Evolutionary conservation across 2,113 vertebrate genomes (phyloP).

Genomic region (Pteropus alecto): DNA sequence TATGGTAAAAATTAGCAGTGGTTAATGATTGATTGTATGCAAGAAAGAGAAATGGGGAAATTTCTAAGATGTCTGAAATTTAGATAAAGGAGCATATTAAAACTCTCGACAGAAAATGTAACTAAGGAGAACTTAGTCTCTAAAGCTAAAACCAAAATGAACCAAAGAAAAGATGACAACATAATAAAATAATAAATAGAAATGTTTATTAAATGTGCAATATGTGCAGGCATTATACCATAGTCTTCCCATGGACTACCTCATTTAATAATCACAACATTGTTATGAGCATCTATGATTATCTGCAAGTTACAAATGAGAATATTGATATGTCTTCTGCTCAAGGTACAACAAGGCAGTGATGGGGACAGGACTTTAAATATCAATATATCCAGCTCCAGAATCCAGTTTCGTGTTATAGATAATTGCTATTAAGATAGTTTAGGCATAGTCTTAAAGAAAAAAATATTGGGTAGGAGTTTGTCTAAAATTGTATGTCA

Average conservation of each 20-base stretch:
- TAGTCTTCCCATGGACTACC: neutral
- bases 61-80: neutral
- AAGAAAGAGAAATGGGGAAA: neutral
- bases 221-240: neutral
- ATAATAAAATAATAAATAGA: neutral
- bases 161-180: neutral
- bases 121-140: neutral
- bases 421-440: neutral
- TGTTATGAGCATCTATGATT: neutral
- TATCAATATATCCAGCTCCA: neutral
- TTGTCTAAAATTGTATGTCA: neutral
- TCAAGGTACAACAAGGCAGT: neutral
- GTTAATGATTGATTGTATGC: neutral
- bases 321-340: neutral
- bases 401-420: neutral
- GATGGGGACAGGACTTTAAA: neutral
- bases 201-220: neutral
- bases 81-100: neutral
- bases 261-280: neutral
- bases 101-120: neutral
- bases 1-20: neutral
- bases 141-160: neutral
- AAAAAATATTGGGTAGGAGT: neutral
- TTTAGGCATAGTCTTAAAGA: neutral
- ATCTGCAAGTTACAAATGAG: neutral